These are phyloP conservation scores for Colletes collaris DNA, from an alignment of 2,888 invertebrate species.

Conservation along the genomic window DNA sequence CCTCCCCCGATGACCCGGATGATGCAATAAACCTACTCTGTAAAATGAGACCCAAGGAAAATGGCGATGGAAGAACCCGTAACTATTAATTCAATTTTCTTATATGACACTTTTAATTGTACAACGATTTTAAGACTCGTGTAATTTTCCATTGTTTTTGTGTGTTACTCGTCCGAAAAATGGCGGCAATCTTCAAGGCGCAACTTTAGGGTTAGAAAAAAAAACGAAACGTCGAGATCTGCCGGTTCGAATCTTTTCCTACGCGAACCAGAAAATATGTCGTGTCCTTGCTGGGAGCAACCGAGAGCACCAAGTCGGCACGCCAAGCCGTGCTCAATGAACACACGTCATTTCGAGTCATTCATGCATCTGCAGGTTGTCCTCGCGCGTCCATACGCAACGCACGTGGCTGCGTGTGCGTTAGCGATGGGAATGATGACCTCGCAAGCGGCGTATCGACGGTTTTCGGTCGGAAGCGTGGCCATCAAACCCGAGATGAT, in stretches of 20 bases:
- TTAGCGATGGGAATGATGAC: slow-evolving; percentile 57
- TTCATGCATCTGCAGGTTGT: slow-evolving; percentile 80
- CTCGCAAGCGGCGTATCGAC: slow-evolving; percentile 33
- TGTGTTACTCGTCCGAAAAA: neutral
- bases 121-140: no score
- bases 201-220: neutral
- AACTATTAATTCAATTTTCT: no score
- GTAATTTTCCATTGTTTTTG: no score
- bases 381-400: slow-evolving; percentile 70
- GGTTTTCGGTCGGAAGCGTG: slow-evolving; percentile 6
- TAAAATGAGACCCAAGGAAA: no score
- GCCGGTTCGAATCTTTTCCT: slow-evolving; percentile 63
- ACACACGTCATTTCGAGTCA: slow-evolving; percentile 80
- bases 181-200: neutral
- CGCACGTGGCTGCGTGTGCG: slow-evolving; percentile 62
- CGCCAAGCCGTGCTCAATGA: slow-evolving; percentile 77
- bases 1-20: no score
- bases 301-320: slow-evolving; percentile 69
- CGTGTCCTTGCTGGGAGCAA: slow-evolving; percentile 78
- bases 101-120: no score
- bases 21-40: no score
- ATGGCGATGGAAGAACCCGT: no score
- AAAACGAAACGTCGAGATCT: neutral
- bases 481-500: neutral
- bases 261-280: slow-evolving; percentile 73